A percentile compares a stretch with the other conserved stretches of the same genome.
Conservation (phyloP, 2,113 vertebrate genomes). For the Phaethornis superciliosus region DNA sequence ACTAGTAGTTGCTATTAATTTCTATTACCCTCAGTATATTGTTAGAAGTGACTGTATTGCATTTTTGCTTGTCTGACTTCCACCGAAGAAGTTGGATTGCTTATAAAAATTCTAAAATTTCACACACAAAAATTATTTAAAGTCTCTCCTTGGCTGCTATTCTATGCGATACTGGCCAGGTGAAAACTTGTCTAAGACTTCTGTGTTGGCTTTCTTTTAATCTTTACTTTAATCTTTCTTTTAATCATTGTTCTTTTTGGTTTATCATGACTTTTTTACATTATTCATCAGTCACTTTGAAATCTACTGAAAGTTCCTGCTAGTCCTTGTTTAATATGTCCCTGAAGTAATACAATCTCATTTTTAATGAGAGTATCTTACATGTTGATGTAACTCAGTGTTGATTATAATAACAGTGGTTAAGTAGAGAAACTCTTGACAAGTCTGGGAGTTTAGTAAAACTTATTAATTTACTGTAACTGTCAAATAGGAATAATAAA, state of each 20-base stretch:
- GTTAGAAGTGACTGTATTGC: background rate
- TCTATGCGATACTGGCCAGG: no score
- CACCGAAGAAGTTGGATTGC: background rate
- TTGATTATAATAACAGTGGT: background rate
- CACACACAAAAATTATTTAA: background rate
- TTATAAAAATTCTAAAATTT: background rate
- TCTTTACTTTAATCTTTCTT: background rate
- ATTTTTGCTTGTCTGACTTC: background rate
- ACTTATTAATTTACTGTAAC: background rate
- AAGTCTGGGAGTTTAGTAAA: background rate
- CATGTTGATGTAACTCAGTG: background rate
- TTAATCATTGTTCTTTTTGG: background rate
- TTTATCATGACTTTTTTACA: background rate
- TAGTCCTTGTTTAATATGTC: background rate
- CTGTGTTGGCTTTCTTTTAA: fast-evolving
- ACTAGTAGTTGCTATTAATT: background rate
- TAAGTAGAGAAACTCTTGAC: background rate
- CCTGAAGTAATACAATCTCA: background rate
- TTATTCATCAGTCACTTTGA: background rate
- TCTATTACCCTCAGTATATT: background rate
- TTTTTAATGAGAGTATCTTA: background rate
- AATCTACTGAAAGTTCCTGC: background rate
- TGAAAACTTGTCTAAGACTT: background rate
- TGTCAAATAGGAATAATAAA: background rate
- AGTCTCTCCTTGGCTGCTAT: background rate